Conservation (phyloP, 2,113 vertebrate species). For the Meleagris gallopavo region DNA sequence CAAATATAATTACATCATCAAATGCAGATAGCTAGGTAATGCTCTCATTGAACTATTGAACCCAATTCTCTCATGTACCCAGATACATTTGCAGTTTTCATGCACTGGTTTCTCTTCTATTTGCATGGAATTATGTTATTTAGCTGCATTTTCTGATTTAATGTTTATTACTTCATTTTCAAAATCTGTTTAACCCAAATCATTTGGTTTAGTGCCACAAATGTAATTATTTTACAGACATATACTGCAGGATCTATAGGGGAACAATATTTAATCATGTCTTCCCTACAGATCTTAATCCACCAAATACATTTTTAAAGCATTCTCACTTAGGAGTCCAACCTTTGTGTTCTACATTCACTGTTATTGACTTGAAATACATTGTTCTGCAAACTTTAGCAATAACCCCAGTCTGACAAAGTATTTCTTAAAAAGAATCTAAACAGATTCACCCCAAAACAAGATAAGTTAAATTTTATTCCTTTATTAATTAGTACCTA, state of each 20-base stretch:
- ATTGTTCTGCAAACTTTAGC: background rate
- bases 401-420: background rate
- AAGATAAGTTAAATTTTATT: background rate
- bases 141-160: background rate
- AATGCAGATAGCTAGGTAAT: background rate
- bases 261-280: background rate
- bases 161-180: background rate
- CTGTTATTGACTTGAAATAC: background rate
- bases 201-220: background rate
- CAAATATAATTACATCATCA: background rate
- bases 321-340: background rate
- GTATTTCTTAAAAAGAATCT: background rate
- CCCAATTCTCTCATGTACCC: background rate
- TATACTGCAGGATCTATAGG: background rate
- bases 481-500: background rate
- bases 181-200: background rate
- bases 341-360: background rate
- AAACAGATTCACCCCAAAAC: background rate
- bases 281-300: background rate
- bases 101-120: background rate
- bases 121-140: background rate
- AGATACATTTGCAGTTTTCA: background rate
- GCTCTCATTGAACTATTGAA: conserved; percentile 16
- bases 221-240: background rate
- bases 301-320: background rate